Evolutionary conservation across 2,113 vertebrate species (phyloP).

Genomic region (Apteryx owenii): DNA sequence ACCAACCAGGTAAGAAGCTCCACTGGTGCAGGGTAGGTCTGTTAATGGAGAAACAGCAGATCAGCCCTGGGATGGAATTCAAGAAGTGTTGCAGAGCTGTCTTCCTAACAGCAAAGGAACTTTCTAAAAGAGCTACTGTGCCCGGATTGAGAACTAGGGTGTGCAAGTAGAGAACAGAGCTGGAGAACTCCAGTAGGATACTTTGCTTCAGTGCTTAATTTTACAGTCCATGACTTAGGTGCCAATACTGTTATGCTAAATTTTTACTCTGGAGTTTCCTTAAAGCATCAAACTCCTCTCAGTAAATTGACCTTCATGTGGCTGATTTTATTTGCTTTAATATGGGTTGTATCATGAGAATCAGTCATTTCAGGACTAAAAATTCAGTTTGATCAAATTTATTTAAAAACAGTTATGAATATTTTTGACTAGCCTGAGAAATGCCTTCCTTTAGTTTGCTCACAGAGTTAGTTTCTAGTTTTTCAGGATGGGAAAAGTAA

Average conservation of each 20-base stretch:
- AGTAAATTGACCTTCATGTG: not conserved
- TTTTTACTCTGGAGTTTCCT: not conserved
- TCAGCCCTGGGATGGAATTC: not conserved
- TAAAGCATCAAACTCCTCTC: not conserved
- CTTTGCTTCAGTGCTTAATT: not conserved
- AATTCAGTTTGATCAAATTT: not conserved
- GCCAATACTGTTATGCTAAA: accelerated
- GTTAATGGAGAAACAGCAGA: not conserved
- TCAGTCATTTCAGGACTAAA: not conserved
- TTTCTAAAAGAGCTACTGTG: not conserved
- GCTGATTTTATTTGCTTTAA: not conserved
- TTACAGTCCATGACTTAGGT: not conserved
- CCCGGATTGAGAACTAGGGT: not conserved
- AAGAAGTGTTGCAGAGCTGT: not conserved
- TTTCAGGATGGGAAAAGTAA: not conserved
- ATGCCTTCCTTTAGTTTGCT: too few species aligned
- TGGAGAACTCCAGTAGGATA: not conserved
- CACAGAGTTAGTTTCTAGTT: not conserved
- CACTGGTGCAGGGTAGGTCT: not conserved
- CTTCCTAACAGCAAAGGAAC: not conserved
- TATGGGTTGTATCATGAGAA: not conserved
- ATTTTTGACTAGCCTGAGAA: not conserved
- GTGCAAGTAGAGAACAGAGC: not conserved
- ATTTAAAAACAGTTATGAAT: too few species aligned
- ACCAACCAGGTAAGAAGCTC: slow-evolving; percentile 85